A percentile compares a stretch with the other conserved stretches of the same genome.
Evolutionary conservation across 2,113 vertebrate genomes (phyloP).

Genomic region (Sprattus sprattus): DNA sequence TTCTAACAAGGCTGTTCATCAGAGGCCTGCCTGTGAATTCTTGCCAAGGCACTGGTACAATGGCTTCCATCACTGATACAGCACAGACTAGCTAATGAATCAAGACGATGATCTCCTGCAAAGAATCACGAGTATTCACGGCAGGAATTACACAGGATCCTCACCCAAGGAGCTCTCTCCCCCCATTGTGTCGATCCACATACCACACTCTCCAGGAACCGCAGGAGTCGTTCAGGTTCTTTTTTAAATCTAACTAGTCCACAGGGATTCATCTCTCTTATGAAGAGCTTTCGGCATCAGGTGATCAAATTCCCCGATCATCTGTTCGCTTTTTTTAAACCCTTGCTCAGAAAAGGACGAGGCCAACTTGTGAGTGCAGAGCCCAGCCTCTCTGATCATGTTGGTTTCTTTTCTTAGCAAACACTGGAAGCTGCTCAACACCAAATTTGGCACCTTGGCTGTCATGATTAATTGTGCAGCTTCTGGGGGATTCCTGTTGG

Average conservation of each 20-base stretch:
- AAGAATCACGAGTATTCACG: not conserved
- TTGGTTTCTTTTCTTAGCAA: conserved; percentile 15
- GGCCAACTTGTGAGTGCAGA: not conserved
- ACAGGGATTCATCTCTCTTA: not conserved
- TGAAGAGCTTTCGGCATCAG: not conserved
- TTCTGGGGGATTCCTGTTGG: conserved; percentile 41
- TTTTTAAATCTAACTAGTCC: not conserved
- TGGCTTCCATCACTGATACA: not conserved
- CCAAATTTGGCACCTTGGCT: conserved; percentile 15
- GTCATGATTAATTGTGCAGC: conserved; percentile 45
- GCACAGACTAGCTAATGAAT: conserved; percentile 10
- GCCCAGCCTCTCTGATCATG: conserved; percentile 16
- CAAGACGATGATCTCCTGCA: not conserved
- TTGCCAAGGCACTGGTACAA: not conserved
- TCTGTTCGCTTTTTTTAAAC: not conserved
- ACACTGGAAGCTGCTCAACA: conserved; percentile 20
- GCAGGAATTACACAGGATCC: not conserved
- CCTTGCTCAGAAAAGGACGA: not conserved
- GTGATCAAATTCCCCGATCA: not conserved
- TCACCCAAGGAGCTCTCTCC: not conserved
- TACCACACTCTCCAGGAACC: not conserved
- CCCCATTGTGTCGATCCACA: not conserved
- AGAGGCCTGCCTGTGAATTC: not conserved
- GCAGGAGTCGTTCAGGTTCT: not conserved
- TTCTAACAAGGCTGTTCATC: conserved; percentile 10